Conservation (phyloP, 2,113 vertebrate species). For the Dicerorhinus sumatrensis region DNA sequence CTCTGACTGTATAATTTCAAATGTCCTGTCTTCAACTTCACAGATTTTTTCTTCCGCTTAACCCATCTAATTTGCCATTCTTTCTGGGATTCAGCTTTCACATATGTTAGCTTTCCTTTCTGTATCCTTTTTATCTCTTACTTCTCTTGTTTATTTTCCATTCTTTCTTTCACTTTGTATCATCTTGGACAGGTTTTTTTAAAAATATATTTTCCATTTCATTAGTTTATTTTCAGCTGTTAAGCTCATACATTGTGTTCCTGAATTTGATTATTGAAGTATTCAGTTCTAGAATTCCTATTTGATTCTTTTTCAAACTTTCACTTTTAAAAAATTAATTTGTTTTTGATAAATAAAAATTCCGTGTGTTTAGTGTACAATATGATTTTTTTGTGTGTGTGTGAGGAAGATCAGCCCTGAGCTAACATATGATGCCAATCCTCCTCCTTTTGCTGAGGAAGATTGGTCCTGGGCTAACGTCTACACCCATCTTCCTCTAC, state of each 20-base stretch:
- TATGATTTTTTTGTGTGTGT: no score
- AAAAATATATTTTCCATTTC: not conserved
- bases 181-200: not conserved
- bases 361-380: not conserved
- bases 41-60: not conserved
- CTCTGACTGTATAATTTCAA: not conserved
- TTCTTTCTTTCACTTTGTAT: not conserved
- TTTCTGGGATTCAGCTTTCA: not conserved
- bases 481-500: no score
- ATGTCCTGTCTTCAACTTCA: not conserved
- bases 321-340: not conserved
- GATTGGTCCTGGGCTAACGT: no score
- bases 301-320: slow-evolving; percentile 4
- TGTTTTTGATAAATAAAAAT: not conserved
- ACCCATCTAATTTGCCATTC: not conserved
- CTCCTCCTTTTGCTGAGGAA: no score
- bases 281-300: not conserved
- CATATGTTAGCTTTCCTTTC: not conserved
- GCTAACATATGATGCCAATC: no score
- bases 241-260: not conserved
- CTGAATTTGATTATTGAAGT: not conserved
- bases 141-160: not conserved
- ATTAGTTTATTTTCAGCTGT: not conserved
- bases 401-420: no score
- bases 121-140: not conserved